These are phyloP conservation scores for Aphidius ervi DNA, from an alignment of 1,140 invertebrate species.

Conservation along the genomic window DNA sequence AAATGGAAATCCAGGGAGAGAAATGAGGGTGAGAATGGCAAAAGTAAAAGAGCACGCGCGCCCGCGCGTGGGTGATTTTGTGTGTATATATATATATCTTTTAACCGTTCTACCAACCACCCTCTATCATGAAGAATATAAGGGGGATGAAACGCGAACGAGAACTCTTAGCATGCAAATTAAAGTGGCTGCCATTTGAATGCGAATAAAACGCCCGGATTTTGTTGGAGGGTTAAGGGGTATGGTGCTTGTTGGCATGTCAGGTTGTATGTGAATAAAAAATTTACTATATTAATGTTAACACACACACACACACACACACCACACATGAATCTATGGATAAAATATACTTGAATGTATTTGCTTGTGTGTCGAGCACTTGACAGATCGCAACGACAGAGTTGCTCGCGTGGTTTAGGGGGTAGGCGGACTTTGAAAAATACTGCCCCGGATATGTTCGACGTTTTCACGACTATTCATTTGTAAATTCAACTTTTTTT, in stretches of 20 bases:
- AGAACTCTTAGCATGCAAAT: constrained; percentile 54
- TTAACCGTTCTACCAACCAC: too few species aligned
- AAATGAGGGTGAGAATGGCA: constrained; percentile 21
- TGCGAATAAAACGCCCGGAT: constrained; percentile 47
- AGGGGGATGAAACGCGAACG: constrained; percentile 11
- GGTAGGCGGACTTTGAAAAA: constrained; percentile 21
- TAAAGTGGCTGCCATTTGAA: constrained; percentile 53
- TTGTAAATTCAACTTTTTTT: background rate
- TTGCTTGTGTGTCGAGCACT: constrained; percentile 22
- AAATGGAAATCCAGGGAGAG: constrained; percentile 52
- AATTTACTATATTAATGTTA: too few species aligned
- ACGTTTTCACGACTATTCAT: constrained; percentile 23
- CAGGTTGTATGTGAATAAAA: background rate
- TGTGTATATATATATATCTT: too few species aligned
- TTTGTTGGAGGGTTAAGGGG: constrained; percentile 29
- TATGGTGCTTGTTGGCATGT: constrained; percentile 1
- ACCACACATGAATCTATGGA: too few species aligned
- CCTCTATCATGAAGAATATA: constrained; percentile 21
- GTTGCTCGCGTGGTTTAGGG: constrained; percentile 38
- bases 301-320: too few species aligned
- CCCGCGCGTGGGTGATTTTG: too few species aligned
- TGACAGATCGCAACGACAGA: constrained; percentile 42
- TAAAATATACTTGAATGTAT: too few species aligned
- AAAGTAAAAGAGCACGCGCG: too few species aligned
- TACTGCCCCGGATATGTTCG: constrained; percentile 23